Conservation (phyloP, 2,888 invertebrate genomes). For the Scaptodrosophila latifasciaeformis region DNA sequence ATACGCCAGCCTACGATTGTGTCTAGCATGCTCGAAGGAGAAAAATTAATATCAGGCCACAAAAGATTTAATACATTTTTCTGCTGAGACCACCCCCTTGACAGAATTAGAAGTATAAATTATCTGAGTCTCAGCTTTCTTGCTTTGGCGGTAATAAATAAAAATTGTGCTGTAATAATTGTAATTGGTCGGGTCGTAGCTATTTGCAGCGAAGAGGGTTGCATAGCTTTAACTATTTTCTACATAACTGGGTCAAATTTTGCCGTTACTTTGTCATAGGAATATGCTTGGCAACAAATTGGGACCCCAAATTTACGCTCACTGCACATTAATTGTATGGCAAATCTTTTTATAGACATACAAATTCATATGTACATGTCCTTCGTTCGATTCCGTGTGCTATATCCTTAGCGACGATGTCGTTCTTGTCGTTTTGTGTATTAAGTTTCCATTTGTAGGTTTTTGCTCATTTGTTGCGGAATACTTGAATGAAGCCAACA, state of each 20-base stretch:
- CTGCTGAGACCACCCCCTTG: constrained; percentile 15
- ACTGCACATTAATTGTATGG: constrained; percentile 63
- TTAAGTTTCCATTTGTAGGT: constrained; percentile 56
- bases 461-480: constrained; percentile 42
- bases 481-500: constrained; percentile 50
- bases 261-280: constrained; percentile 3
- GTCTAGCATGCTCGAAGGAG: no score
- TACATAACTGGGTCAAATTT: constrained; percentile 51
- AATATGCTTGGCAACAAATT: constrained; percentile 43
- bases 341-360: no score
- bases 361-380: not conserved
- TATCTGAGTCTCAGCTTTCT: constrained; percentile 32
- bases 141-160: constrained; percentile 47
- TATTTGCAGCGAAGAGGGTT: constrained; percentile 10
- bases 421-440: constrained; percentile 23
- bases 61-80: constrained; percentile 47
- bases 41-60: no score
- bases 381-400: not conserved
- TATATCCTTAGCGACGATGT: constrained; percentile 60
- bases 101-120: constrained; percentile 58
- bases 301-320: constrained; percentile 52
- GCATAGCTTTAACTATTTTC: constrained; percentile 39
- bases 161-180: constrained; percentile 57
- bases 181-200: constrained; percentile 59
- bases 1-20: no score